Percentiles rank a stretch among this genome's conserved stretches.
These are phyloP conservation scores for Speoplatyrhinus poulsoni DNA, from an alignment of 2,113 vertebrate species.

Conservation along the genomic window DNA sequence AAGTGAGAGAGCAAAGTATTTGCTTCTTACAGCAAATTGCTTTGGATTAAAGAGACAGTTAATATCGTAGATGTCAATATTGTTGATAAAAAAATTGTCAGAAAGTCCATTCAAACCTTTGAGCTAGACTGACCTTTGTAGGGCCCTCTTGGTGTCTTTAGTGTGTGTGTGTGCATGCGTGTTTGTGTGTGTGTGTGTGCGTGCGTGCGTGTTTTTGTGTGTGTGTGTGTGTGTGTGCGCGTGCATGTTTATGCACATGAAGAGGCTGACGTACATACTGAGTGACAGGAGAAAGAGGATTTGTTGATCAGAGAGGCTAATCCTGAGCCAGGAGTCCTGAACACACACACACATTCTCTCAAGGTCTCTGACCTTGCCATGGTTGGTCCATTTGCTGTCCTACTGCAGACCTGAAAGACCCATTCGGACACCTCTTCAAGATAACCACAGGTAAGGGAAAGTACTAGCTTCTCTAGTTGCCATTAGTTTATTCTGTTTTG, in stretches of 20 bases:
- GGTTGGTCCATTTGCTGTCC: constrained; percentile 28
- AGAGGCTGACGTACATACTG: constrained; percentile 46
- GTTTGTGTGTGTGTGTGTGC: too few relatives aligned
- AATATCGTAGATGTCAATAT: too few relatives aligned
- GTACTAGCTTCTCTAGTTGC: neutral
- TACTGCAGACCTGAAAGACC: constrained; percentile 34
- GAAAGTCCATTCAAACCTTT: too few relatives aligned
- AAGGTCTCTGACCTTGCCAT: constrained; percentile 32
- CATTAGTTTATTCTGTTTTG: too few relatives aligned
- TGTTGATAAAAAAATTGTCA: too few relatives aligned
- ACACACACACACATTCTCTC: neutral
- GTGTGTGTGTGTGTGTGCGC: neutral
- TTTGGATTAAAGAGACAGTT: too few relatives aligned
- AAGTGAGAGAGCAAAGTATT: too few relatives aligned
- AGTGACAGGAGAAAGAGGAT: constrained; percentile 66
- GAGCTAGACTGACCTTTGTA: too few relatives aligned
- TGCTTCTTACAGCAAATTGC: too few relatives aligned
- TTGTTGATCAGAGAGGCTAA: constrained; percentile 57
- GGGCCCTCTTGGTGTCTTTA: too few relatives aligned
- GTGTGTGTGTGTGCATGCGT: too few relatives aligned
- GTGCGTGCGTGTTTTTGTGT: neutral
- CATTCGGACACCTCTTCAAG: neutral
- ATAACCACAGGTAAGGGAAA: constrained; percentile 46
- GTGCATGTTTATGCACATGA: constrained; percentile 12
- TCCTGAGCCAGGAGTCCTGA: constrained; percentile 35